Base-by-base conservation (phyloP, 2,113 vertebrate species). In the Thunnus thynnus region DNA sequence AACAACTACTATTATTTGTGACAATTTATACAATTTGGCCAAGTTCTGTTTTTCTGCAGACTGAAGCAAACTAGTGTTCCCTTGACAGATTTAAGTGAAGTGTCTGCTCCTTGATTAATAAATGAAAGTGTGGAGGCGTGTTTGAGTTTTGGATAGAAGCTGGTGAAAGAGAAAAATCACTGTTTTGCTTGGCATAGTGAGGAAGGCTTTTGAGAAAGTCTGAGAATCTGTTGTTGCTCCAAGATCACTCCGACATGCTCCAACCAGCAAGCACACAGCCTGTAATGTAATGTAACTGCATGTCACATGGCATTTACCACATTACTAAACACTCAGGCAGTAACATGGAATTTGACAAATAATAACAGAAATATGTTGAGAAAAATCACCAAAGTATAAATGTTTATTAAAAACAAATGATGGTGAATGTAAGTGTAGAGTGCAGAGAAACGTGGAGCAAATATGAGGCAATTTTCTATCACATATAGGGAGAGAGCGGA, bases 61-160 rank as follows among this genome's bases (percentile, higher is more conserved):
- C 47, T 72, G 22, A 82, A 80, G 62, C 51, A 46, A 76, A 56
- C 61, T 13, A 5, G 52, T 2, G 47, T 62, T 65, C 56, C 63
- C 56, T 46, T 46, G 3, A 75, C 87, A 89, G 77, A 86, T 77
- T 88, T 86, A 9, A 41, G 36, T 8, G 36, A 41, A 50, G 36
- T 70, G 87, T 69, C 69, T 74, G 69, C 70, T 79, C 76, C 52
- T 90, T 86, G 85, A 90, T 86, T 69, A 82, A 78, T 46, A 70
- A 76, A 88, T 66, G 47, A 80, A 69, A 48, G 73, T 69, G 79
- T 70, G 81, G 70, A 78, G 76, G 67, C 61, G 82, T 64, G 66
- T 72, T 76, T 62, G 20, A 47, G 54, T 64, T 76, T 67, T 77
- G 68, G 76, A 67, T 25, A 50, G 63, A 76, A 72, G 65, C 52